Base-by-base conservation (phyloP, 1,140 invertebrate genomes). In the Acromyrmex charruanus region DNA sequence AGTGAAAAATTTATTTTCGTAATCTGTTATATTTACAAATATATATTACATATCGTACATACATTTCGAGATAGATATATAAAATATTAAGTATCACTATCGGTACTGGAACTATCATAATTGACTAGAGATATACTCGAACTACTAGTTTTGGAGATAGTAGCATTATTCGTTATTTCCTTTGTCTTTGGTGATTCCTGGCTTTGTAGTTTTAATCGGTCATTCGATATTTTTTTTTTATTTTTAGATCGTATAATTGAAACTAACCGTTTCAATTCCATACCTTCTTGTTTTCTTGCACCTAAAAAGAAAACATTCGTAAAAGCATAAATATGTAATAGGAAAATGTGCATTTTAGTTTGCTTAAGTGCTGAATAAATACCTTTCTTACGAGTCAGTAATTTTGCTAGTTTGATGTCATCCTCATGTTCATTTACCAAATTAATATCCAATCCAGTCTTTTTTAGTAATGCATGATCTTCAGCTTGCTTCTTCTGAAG, bases 401-500 rank as follows among this genome's bases (percentile, higher is more conserved):
- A 94, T 3, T 97, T 96, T 0, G 98, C 98, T 93, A 98, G 95
- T 94, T 97, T 97, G 69, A 96, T 95, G 92, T 99, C 98, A 87
- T 98, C 97, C 87, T 97, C 96, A 53, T 96, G 96, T 95, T 99
- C 98, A 5, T 97, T 97, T 2, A 99, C 94, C 21, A 99, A 95
- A 59, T 96, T 94, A 77, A 99, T 98, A 91, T 97, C 96, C 3
- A 99, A 94, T 39, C 97, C 98, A 61, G 96, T 97, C 93, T 97
- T 99, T 71, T 97, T 96, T 74, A 98, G 94, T n/a, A 99, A 94
- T 39, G 96, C 94, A 77, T 97, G 96, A 93, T 99, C 98, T 84
- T 96, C 95, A 16, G 96, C 96, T 92, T 97, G 96, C 86, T 96
- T 95, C 35, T 96, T 96, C 93, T 98, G 97, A 0, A 98, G 91